Evolutionary conservation across 2,797 vertebrate species (phyloP), one percentile per base, ranked within the genome.

Genomic region (Geranospiza caerulescens): DNA sequence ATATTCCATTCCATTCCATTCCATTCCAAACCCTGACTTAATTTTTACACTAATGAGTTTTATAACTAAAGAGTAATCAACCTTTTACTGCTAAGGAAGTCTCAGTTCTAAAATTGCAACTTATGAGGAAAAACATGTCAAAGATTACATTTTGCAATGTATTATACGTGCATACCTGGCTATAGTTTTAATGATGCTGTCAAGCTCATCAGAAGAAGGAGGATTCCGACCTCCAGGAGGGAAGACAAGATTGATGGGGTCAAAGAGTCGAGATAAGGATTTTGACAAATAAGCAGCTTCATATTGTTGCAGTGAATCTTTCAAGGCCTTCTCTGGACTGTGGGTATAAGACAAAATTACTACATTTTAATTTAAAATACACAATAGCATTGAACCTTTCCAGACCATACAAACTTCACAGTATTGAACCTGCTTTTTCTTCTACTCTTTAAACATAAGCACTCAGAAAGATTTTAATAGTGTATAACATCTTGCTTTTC

Each of bases 161-260:
- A 87, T 85, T 62, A n/a, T 8, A 73, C 8, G 17, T 27, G 90
- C 96, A 63, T 97, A 98, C 99, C 99, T 99, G 98, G 98, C 98
- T 97, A 99, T 99, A 66, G 99, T 99, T 98, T 99, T 99, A 97
- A 99, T 99, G 97, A 99, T 99, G 96, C 99, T 99, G 86, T 99
- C 99, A 95, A 99, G 98, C 93, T 99, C 99, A 0, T 99, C 99
- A 31, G 96, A 98, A 92, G 99, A 99, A 78, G 99, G 99, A 15
- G 99, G 99, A 97, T 99, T 99, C 60, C 98, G 98, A 11, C 99
- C 99, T 23, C 99, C 99, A 93, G 99, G 98, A 4, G 99, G 99
- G 71, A 99, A 99, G 80, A 99, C 99, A 6, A 99, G 98, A 97
- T 99, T 99, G 98, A 99, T 99, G 36, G 99, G 99, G 94, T 99